Evolutionary conservation across 2,797 vertebrate genomes (phyloP).

Genomic region (Naso thynnoides): DNA sequence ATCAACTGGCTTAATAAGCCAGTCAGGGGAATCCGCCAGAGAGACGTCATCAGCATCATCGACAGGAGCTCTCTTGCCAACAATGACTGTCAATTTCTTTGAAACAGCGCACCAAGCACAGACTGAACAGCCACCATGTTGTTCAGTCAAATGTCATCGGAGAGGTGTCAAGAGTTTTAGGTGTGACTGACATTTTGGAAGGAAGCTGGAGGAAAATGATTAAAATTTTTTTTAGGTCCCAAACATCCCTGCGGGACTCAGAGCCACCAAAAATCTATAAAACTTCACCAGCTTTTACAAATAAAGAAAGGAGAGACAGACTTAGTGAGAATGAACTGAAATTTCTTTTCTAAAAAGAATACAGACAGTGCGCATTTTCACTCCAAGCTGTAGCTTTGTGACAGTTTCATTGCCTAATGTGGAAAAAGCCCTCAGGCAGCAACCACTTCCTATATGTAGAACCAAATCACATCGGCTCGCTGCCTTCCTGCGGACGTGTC

Average conservation of each 20-base stretch:
- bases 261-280: background rate
- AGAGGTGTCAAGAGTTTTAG: conserved; percentile 5
- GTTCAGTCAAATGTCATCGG: background rate
- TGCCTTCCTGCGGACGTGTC: conserved; percentile 68
- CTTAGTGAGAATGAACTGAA: conserved; percentile 4
- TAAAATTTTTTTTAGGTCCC: background rate
- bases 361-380: conserved; percentile 32
- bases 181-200: background rate
- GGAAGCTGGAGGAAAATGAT: background rate
- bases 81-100: conserved; percentile 61
- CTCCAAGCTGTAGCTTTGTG: conserved; percentile 54
- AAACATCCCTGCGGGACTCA: background rate
- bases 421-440: conserved; percentile 83
- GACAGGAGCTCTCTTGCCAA: conserved; percentile 58
- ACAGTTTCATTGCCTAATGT: conserved; percentile 82
- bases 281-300: background rate
- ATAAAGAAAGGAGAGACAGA: background rate
- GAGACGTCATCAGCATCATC: conserved; percentile 67
- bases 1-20: conserved; percentile 50
- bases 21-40: conserved; percentile 47
- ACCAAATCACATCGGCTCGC: conserved; percentile 79
- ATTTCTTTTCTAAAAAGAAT: conserved; percentile 26
- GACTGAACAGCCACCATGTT: conserved; percentile 4
- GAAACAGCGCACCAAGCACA: conserved; percentile 23
- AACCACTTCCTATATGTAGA: conserved; percentile 78